Base-by-base conservation (phyloP, 2,113 vertebrate genomes). In the Triplophysa siluroides region DNA sequence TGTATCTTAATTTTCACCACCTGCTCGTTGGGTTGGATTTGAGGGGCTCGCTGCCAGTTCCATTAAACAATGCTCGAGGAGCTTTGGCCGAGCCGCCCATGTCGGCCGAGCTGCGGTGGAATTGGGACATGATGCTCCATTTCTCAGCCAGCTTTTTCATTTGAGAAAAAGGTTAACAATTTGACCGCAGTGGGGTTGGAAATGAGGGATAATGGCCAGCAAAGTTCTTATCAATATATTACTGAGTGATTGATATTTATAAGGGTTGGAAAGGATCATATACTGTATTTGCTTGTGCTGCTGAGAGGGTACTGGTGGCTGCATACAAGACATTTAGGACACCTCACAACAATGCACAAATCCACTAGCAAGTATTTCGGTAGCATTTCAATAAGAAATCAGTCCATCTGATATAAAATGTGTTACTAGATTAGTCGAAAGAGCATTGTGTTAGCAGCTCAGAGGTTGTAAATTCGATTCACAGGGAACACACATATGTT, bases 61-160 rank as follows among this genome's bases (percentile, higher is more conserved):
- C 93, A 96, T 95, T 95, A 96, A 89, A 88, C 83, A 87, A 90
- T 88, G 91, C 92, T 91, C 83, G 90, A 93, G 92, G 93, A 76
- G 79, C 64, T 64, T 74, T 83, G 67, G 50, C 65, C 67, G 62
- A 64, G 58, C 29, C 18, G 56, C 8, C 50, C 21, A 76, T 70
- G 75, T 61, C 70, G 54, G 24, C 71, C 52, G 38, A 52, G 16
- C 18, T 56, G 63, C 45, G 21, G 67, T 64, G 77, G 77, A 86
- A 79, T 61, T 56, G 79, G 81, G 76, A 82, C 62, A 47, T 52
- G 21, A 61, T 50, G 60, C 71, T 81, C 24, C 8, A 21, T 61
- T 79, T 80, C 67, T n/a, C 70, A 67, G 21, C 63, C 19, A 76
- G 26, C 41, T 69, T 24, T 78, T 81, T 13, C 47, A 60, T 75